These are phyloP conservation scores for Mayetiola destructor DNA, from an alignment of 2,888 invertebrate species.

Conservation along the genomic window DNA sequence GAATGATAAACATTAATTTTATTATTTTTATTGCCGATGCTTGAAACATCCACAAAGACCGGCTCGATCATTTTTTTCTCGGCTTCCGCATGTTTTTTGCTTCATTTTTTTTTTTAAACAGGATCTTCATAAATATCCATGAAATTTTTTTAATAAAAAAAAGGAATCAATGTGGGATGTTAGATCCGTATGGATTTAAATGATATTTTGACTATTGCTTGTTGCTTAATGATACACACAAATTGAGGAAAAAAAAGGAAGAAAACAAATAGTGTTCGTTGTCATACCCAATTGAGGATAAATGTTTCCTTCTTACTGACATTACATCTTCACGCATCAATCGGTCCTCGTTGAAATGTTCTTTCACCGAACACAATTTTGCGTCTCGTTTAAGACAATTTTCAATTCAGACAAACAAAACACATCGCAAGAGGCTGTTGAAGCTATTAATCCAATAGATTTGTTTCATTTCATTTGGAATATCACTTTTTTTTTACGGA, in stretches of 20 bases:
- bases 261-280: background rate
- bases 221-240: background rate
- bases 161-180: background rate
- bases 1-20: conserved; percentile 11
- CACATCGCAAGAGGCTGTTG: conserved; percentile 1
- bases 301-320: conserved; percentile 5
- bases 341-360: conserved; percentile 1
- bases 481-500: too few species aligned
- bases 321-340: conserved; percentile 3
- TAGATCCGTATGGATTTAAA: too few species aligned
- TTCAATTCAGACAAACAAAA: background rate
- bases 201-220: background rate
- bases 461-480: background rate
- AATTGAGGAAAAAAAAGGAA: background rate
- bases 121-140: too few species aligned
- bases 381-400: too few species aligned
- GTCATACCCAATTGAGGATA: conserved; percentile 8
- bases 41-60: too few species aligned
- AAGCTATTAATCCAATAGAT: background rate
- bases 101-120: background rate
- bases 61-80: background rate
- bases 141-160: background rate
- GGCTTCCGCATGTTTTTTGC: background rate
- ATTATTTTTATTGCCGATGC: too few species aligned
- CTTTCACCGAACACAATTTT: background rate